Conservation (phyloP, 2,797 vertebrate genomes). For the Danio kyathit region DNA sequence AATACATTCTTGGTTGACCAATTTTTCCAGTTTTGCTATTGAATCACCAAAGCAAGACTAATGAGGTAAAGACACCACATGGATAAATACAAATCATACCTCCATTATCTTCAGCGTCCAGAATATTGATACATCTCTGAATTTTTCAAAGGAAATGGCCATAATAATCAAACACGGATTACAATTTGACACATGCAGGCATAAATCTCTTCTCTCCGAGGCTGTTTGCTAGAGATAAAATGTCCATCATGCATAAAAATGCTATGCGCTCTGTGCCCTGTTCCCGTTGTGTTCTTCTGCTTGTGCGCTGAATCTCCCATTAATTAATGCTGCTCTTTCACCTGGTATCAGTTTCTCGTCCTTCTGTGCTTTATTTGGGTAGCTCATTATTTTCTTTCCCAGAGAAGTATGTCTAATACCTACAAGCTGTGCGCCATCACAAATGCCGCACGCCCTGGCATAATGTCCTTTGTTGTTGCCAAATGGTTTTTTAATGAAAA, state of each 20-base stretch:
- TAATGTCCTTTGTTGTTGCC: conserved; percentile 73
- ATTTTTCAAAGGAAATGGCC: background rate
- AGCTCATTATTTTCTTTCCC: conserved; percentile 75
- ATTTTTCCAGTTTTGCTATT: background rate
- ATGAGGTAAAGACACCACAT: background rate
- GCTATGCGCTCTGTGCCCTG: conserved; percentile 22
- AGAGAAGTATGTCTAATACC: conserved; percentile 76
- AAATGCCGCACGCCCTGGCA: conserved; percentile 74
- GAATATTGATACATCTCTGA: background rate
- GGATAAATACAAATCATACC: conserved; percentile 5
- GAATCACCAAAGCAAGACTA: background rate
- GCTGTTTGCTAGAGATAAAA: conserved; percentile 44
- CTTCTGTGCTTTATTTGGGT: conserved; percentile 68
- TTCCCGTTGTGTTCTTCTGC: conserved; percentile 22
- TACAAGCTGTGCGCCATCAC: conserved; percentile 69
- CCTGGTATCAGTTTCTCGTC: conserved; percentile 73
- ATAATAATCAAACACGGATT: conserved; percentile 13
- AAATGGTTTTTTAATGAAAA: conserved; percentile 82
- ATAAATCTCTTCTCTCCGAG: background rate
- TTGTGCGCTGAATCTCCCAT: conserved; percentile 67
- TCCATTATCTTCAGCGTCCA: conserved; percentile 13
- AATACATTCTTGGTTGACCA: too few relatives aligned
- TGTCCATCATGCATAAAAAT: conserved; percentile 37
- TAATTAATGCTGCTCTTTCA: conserved; percentile 76
- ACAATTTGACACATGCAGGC: background rate